These are phyloP conservation scores for Diplodus puntazzo DNA, from an alignment of 2,797 vertebrate genomes.

Conservation along the genomic window DNA sequence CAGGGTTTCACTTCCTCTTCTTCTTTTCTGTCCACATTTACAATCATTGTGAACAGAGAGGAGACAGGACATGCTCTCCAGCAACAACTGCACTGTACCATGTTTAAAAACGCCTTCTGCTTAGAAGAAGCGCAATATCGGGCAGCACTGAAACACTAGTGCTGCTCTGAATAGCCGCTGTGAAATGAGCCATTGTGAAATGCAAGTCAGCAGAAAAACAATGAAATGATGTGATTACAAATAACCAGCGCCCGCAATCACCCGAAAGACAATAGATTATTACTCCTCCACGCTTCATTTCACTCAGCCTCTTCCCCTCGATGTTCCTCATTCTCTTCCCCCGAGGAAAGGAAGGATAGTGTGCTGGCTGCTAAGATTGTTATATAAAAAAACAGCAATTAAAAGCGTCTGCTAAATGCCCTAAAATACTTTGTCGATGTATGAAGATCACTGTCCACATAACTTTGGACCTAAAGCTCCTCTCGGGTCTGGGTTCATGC, in stretches of 20 bases:
- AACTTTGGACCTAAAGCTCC: constrained; percentile 16
- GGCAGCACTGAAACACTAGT: constrained; percentile 19
- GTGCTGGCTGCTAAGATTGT: neutral
- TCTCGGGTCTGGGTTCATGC: neutral
- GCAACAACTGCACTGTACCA: neutral
- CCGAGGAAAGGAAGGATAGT: neutral
- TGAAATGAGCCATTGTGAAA: constrained; percentile 52
- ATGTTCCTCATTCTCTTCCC: neutral
- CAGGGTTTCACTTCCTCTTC: neutral
- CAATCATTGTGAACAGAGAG: too few species aligned
- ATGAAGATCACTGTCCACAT: constrained; percentile 3
- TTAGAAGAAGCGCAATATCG: constrained; percentile 21
- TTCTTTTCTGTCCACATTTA: too few species aligned
- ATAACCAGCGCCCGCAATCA: constrained; percentile 33
- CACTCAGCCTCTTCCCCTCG: neutral
- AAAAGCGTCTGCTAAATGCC: constrained; percentile 1
- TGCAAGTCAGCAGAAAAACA: constrained; percentile 44
- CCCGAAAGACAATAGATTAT: constrained; percentile 34
- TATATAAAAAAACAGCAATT: constrained; percentile 1
- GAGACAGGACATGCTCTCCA: neutral
- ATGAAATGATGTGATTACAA: constrained; percentile 36
- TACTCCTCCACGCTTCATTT: constrained; percentile 34
- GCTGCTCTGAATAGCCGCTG: constrained; percentile 39
- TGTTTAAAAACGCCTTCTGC: constrained; percentile 29
- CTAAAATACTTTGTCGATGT: neutral